These are phyloP conservation scores for Axinella damicornis DNA, from an alignment of 37 sponge, comb jelly and placozoan genomes.

Conservation along the genomic window DNA sequence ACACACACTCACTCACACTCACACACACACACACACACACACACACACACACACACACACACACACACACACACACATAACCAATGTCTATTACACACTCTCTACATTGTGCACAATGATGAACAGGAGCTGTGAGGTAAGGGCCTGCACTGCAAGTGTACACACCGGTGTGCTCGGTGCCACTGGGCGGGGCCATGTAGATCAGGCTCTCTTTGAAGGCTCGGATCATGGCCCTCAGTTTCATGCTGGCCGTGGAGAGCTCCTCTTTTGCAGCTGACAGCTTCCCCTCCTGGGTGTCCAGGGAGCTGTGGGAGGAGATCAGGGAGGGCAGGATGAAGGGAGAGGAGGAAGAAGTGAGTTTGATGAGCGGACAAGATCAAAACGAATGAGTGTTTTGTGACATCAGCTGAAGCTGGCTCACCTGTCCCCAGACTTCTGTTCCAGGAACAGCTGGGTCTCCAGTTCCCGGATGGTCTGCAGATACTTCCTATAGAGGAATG, in stretches of 20 bases:
- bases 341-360: too few relatives aligned
- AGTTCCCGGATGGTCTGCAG: constrained; percentile 41
- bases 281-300: constrained; percentile 26
- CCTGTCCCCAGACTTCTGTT: constrained; percentile 35
- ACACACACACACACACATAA: too few relatives aligned
- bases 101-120: too few relatives aligned
- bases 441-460: constrained; percentile 58
- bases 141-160: not conserved
- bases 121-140: too few relatives aligned
- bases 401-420: not conserved
- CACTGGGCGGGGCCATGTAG: constrained; percentile 35
- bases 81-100: too few relatives aligned
- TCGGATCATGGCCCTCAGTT: constrained; percentile 74
- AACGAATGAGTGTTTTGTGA: too few relatives aligned
- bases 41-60: too few relatives aligned
- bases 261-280: constrained; percentile 64
- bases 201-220: constrained; percentile 75
- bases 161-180: too few relatives aligned
- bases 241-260: constrained; percentile 55
- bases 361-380: too few relatives aligned
- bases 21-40: too few relatives aligned
- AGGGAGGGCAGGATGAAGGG: not conserved
- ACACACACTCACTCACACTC: too few relatives aligned
- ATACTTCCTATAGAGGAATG: constrained; percentile 34
- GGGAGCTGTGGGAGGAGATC: not conserved